A percentile compares a stretch with the other conserved stretches of the same genome.
phyloP scores from a whole-genome alignment of 2,888 invertebrate genomes.

The Hoplodrina ambigua region DNA sequence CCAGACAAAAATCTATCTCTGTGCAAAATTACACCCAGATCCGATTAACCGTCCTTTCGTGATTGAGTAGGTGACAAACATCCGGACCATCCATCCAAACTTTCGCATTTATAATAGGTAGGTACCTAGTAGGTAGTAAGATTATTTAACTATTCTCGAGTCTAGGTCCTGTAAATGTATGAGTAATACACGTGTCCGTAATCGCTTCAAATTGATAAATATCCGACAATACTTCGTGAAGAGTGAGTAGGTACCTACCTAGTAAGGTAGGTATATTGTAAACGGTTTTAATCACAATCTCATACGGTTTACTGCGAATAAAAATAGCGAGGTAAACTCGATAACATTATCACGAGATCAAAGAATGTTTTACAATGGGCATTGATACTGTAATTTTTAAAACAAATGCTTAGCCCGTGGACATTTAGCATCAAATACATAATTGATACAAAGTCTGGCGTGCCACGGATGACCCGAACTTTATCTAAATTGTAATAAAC shows the following conservation, averaged over 20 bases:
- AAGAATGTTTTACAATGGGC: constrained; percentile 37
- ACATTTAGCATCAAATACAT: constrained; percentile 12
- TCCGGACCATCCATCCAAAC: no score
- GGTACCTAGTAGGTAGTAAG: no score
- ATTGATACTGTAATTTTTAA: constrained; percentile 31
- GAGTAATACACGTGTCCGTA: neutral
- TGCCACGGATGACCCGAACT: constrained; percentile 63
- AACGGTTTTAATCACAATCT: constrained; percentile 30
- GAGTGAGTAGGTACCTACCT: neutral
- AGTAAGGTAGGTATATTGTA: neutral
- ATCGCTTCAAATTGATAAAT: constrained; percentile 5
- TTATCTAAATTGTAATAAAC: constrained; percentile 62
- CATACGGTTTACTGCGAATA: constrained; percentile 14
- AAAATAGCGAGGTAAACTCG: constrained; percentile 28
- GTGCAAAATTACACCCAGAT: no score
- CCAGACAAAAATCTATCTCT: no score
- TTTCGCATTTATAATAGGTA: no score
- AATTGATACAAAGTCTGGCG: constrained; percentile 25
- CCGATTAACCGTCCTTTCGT: no score
- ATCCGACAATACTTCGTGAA: neutral
- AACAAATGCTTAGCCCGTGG: constrained; percentile 27
- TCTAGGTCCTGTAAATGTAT: no score
- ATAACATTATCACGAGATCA: constrained; percentile 49
- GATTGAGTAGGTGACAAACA: no score
- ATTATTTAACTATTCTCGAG: no score